Percentiles rank a stretch among this genome's conserved stretches.
These are phyloP conservation scores for Herpailurus yagouaroundi DNA, from an alignment of 2,113 vertebrate genomes.

Conservation along the genomic window DNA sequence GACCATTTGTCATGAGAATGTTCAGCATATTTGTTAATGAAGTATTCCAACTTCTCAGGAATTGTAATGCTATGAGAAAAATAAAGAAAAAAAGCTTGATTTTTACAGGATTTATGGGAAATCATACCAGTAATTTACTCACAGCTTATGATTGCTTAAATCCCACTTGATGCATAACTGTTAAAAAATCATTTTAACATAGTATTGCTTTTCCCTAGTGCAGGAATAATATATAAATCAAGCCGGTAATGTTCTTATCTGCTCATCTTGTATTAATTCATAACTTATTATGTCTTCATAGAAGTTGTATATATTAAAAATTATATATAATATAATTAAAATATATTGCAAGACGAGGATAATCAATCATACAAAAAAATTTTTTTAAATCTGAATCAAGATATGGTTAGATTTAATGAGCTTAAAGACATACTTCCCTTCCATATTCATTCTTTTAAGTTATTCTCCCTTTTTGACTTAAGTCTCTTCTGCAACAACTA, in stretches of 20 bases:
- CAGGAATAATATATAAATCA: not conserved
- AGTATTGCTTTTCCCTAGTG: not conserved
- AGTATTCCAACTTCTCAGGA: constrained; percentile 96
- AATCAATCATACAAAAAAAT: not conserved
- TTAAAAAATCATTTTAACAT: not conserved
- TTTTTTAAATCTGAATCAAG: not conserved
- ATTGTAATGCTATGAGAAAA: constrained; percentile 89
- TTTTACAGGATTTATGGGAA: not conserved
- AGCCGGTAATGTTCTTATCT: not conserved
- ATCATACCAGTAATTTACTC: not conserved
- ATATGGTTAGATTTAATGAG: not conserved
- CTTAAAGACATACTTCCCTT: not conserved
- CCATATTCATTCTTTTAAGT: not conserved
- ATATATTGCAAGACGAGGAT: not conserved
- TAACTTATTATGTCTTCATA: not conserved
- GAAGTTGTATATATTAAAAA: not conserved
- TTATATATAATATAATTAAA: not conserved
- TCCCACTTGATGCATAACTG: not conserved
- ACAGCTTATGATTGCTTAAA: not conserved
- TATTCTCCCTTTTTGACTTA: not conserved
- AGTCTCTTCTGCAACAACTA: not conserved
- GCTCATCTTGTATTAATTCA: not conserved
- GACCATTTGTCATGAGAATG: constrained; percentile 97
- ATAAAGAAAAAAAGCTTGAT: constrained; percentile 14
- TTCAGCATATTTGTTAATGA: constrained; percentile 97